Conservation (phyloP, 2,888 invertebrate genomes). For the Matsumyia berberina region DNA sequence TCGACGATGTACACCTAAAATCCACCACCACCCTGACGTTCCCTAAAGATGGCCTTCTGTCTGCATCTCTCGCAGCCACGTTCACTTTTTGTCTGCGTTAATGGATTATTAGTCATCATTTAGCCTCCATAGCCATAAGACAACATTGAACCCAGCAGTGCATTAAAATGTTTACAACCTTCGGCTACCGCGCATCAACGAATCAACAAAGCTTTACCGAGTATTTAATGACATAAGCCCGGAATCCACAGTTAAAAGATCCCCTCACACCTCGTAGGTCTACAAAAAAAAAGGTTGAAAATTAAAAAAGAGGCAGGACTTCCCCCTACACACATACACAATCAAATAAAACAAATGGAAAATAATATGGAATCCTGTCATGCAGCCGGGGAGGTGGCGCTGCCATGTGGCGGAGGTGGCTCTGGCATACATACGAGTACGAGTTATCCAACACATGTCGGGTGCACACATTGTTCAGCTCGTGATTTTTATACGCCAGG, state of each 20-base stretch:
- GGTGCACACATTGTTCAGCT: slow-evolving; percentile 61
- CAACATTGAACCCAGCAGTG: background rate
- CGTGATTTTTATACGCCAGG: slow-evolving; percentile 54
- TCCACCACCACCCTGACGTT: no score
- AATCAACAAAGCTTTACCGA: background rate
- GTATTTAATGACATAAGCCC: slow-evolving; percentile 5
- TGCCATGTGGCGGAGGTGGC: slow-evolving; percentile 1
- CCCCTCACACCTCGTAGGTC: slow-evolving; percentile 10
- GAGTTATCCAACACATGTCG: slow-evolving; percentile 66
- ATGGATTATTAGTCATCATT: background rate
- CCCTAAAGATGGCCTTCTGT: no score
- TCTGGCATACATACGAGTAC: slow-evolving; percentile 11
- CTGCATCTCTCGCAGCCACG: no score
- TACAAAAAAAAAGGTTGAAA: slow-evolving; percentile 32
- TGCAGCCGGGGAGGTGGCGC: slow-evolving; percentile 13
- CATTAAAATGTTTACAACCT: slow-evolving; percentile 2
- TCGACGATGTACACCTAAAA: no score
- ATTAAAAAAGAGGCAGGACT: slow-evolving; percentile 4
- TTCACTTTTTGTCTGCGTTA: background rate
- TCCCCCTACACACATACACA: background rate
- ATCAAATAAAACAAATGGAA: background rate
- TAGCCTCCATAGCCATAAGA: background rate
- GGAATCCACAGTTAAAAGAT: background rate
- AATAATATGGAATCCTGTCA: slow-evolving; percentile 31
- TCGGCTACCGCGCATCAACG: background rate